Evolutionary conservation across 2,797 vertebrate species (phyloP).

Genomic region (Sebastes kiyomatsui): DNA sequence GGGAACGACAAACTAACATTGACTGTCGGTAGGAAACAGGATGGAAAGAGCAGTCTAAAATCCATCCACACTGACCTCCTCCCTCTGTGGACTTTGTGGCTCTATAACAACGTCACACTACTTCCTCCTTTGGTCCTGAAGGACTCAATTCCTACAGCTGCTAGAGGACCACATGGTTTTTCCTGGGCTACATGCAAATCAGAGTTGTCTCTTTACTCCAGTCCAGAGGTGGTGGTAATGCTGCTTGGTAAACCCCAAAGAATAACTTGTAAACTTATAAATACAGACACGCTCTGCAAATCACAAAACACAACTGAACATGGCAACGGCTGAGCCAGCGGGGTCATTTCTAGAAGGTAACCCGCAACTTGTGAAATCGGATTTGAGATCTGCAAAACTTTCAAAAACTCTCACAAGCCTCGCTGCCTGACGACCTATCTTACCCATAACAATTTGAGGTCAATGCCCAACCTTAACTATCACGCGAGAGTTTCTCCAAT

Average conservation of each 20-base stretch:
- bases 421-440: no score
- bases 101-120: not conserved
- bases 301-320: no score
- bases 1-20: not conserved
- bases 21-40: not conserved
- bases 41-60: not conserved
- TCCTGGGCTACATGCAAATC: not conserved
- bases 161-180: not conserved
- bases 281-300: not conserved
- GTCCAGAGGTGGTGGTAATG: not conserved
- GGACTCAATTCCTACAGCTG: not conserved
- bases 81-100: not conserved
- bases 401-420: no score
- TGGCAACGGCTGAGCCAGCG: no score
- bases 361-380: no score
- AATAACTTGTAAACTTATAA: not conserved
- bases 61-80: not conserved
- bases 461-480: no score
- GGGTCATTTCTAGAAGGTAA: no score
- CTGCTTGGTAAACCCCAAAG: not conserved
- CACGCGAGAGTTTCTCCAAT: no score
- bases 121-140: not conserved
- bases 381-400: no score
- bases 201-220: not conserved
- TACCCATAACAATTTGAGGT: no score